Conservation (phyloP, 2,888 invertebrate genomes). For the Ectobius pallidus region DNA sequence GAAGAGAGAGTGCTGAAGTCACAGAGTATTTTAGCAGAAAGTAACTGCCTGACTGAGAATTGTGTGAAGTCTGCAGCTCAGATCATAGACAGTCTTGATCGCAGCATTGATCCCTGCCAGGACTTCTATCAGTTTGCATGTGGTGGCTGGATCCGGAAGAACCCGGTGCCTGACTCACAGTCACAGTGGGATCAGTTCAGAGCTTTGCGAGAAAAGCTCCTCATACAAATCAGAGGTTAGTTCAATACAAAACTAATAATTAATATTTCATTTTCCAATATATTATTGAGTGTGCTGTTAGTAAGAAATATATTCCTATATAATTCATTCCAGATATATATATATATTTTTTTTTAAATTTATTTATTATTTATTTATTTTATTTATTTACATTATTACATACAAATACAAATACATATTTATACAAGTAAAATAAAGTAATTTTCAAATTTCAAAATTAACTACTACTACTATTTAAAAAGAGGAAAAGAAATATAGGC, state of each 20-base stretch:
- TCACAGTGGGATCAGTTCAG: constrained; percentile 55
- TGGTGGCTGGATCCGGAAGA: constrained; percentile 55
- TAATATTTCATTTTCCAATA: no score
- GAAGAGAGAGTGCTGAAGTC: constrained; percentile 30
- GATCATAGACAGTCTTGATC: constrained; percentile 49
- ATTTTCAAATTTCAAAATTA: no score
- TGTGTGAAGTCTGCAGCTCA: constrained; percentile 62
- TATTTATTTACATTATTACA: no score
- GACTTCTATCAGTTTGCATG: constrained; percentile 59
- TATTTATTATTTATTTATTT: no score
- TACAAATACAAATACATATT: no score
- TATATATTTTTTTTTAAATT: no score
- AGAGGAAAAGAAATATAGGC: no score
- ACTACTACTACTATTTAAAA: no score
- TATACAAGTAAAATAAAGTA: no score
- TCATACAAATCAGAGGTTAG: constrained; percentile 50
- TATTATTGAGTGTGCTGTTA: no score
- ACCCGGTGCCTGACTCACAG: constrained; percentile 52
- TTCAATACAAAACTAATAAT: background rate
- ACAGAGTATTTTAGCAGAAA: constrained; percentile 22
- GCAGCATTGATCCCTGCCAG: constrained; percentile 54
- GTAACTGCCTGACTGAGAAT: constrained; percentile 62
- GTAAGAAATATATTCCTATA: no score
- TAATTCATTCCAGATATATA: no score
- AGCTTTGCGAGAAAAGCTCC: constrained; percentile 53